Evolutionary conservation across 1,140 invertebrate species (phyloP).

Genomic region (Solenopsis fugax): DNA sequence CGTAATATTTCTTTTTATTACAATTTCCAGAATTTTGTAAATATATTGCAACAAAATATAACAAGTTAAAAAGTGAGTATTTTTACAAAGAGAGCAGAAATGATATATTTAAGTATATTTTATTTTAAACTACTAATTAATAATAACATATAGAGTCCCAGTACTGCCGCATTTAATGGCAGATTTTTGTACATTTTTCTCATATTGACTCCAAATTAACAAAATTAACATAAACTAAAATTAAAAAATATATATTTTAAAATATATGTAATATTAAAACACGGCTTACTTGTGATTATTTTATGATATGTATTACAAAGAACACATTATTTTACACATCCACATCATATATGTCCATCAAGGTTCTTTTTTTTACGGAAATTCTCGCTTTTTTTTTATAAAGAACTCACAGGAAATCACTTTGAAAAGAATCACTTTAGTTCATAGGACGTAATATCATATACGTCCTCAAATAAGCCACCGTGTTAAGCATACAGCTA

Average conservation of each 20-base stretch:
- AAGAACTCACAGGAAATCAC: not conserved
- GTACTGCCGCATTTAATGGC: not conserved
- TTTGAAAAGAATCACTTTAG: conserved; percentile 15
- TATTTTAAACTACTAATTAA: not conserved
- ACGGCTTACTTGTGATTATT: conserved; percentile 20
- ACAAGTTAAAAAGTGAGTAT: not conserved
- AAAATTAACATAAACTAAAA: conserved; percentile 17
- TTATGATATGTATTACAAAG: conserved; percentile 21
- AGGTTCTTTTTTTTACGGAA: not conserved
- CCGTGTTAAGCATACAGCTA: conserved; percentile 7
- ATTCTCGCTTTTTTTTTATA: not conserved
- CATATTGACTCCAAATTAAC: not conserved
- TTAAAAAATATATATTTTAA: not conserved
- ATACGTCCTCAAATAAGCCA: conserved; percentile 55
- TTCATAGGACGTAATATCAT: not conserved
- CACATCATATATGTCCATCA: not conserved
- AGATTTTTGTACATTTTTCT: not conserved
- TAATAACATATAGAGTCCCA: conserved; percentile 1
- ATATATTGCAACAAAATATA: conserved; percentile 20
- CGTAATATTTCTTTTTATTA: conserved; percentile 14
- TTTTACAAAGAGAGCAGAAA: not conserved
- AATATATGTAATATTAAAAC: conserved; percentile 22
- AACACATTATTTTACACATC: conserved; percentile 31
- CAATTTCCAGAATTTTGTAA: not conserved
- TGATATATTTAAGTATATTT: not conserved